Percentiles rank a stretch among this genome's conserved stretches.
Evolutionary conservation across 2,888 invertebrate species (phyloP).

Genomic region (Diarsia mendica): DNA sequence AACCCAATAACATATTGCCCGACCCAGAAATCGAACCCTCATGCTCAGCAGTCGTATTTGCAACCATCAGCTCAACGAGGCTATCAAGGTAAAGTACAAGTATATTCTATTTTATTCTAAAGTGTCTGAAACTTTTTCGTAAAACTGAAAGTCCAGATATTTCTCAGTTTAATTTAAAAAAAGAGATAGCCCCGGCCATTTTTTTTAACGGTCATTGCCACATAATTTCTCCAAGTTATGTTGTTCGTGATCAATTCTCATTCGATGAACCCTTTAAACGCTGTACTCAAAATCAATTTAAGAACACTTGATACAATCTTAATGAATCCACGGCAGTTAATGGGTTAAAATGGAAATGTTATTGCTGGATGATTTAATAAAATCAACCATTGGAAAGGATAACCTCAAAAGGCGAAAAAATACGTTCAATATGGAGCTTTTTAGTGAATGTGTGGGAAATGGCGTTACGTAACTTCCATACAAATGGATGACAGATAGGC

Average conservation of each 20-base stretch:
- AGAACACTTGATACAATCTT: constrained; percentile 57
- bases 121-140: not conserved
- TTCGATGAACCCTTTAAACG: constrained; percentile 44
- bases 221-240: constrained; percentile 38
- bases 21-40: no score
- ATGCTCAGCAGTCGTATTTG: no score
- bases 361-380: constrained; percentile 29
- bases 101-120: no score
- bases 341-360: constrained; percentile 33
- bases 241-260: constrained; percentile 52
- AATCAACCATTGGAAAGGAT: constrained; percentile 26
- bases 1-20: no score
- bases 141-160: not conserved
- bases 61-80: no score
- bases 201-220: constrained; percentile 16
- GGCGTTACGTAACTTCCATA: constrained; percentile 6
- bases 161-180: not conserved
- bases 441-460: constrained; percentile 35
- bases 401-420: constrained; percentile 10
- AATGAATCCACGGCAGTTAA: constrained; percentile 50
- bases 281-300: constrained; percentile 51
- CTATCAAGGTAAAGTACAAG: no score
- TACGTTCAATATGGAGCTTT: not conserved
- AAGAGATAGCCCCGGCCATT: constrained; percentile 21
- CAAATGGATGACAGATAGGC: constrained; percentile 1